Base-by-base conservation (phyloP, 2,797 vertebrate genomes). In the Meriones psammophilus region DNA sequence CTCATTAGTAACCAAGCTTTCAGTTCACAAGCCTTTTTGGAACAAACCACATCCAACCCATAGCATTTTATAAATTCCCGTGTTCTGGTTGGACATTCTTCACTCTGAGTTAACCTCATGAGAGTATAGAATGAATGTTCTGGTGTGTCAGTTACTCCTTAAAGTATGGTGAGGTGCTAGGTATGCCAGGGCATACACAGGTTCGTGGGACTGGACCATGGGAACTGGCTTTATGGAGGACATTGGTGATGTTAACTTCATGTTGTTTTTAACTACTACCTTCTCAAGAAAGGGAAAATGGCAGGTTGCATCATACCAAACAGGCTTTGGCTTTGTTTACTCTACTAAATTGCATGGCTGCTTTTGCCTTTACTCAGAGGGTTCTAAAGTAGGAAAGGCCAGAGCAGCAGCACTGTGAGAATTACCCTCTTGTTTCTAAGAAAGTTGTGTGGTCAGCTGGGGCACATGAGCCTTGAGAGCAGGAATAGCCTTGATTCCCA, bases 341-440 rank as follows among this genome's bases (percentile, higher is more conserved):
- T 46, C 1, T 89, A 24, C 58, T 93, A 88, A 94, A 95, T 96
- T 91, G 30, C 30, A 94, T 3, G n/a, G 74, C 73, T 94, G 3
- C 50, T 81, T 74, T 74, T 84, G 13, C 30, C 90, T 94, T 96
- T 89, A 71, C 36, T 95, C 73, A 69, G 8, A 50, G 22, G 6
- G 6, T 46, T 94, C 83, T 88, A 50, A 95, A 86, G 56, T 92
- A 93, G 15, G 73, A 90, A 88, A 85, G 88, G 8, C 12, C 78
- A 62, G 95, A 92, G 89, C 86, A 54, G 62, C 56, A 64, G 13
- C 80, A 56, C 54, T 90, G 0, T 74, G 71, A 95, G 84, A 92
- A 83, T 15, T 86, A 36, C 3, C 62, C n/a, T 78, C n/a, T 46
- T 56, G 60, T 87, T 64, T 56, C 68, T 91, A 28, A 94, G 80